Percentiles rank a stretch among this genome's conserved stretches.
Conservation (phyloP, 2,797 vertebrate genomes). For the Lophotriccus pileatus region DNA sequence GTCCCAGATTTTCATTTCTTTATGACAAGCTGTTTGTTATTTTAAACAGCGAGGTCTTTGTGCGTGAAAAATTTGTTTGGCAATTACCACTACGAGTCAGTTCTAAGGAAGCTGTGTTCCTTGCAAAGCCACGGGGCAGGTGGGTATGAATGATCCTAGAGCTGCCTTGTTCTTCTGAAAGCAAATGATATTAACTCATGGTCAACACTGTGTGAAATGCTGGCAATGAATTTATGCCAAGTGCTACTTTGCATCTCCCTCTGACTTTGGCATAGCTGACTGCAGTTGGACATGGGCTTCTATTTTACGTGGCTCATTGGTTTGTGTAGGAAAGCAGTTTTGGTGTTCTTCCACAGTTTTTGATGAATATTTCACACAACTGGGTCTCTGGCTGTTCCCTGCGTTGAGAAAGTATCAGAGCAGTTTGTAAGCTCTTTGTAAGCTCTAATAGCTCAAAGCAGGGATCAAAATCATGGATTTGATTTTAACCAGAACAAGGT, state of each 20-base stretch:
- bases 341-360: not conserved
- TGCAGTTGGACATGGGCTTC: fast-evolving
- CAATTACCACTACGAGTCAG: not conserved
- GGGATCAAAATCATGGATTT: not conserved
- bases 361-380: not conserved
- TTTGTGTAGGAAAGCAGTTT: not conserved
- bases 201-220: not conserved
- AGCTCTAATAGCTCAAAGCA: not conserved
- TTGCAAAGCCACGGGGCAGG: not conserved
- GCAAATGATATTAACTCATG: not conserved
- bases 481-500: not conserved
- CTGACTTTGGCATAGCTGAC: not conserved
- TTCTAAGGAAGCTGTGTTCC: not conserved
- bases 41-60: not conserved
- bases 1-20: not conserved
- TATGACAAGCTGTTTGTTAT: not conserved
- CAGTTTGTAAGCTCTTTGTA: not conserved
- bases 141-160: not conserved
- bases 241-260: not conserved
- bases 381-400: not conserved
- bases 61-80: not conserved
- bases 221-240: not conserved
- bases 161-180: not conserved
- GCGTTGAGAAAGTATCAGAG: not conserved
- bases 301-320: not conserved